phyloP scores from a whole-genome alignment of 2,888 invertebrate species.

The Rotaria magnacalcarata region DNA sequence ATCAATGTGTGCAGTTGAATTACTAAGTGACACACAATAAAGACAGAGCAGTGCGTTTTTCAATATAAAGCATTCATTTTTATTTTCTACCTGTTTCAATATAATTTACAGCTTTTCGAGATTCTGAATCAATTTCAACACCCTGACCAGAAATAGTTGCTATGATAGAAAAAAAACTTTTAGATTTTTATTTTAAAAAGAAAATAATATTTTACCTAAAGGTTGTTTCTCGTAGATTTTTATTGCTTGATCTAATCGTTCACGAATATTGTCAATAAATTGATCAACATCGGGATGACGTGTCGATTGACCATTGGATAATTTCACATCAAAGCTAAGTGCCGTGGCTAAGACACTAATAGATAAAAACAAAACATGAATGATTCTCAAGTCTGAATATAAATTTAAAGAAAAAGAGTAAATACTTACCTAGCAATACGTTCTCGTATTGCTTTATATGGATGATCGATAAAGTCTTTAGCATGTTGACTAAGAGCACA shows the following conservation, averaged over 20 bases:
- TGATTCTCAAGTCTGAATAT: too few species aligned
- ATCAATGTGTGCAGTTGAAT: not conserved
- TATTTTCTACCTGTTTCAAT: not conserved
- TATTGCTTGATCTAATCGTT: slow-evolving; percentile 37
- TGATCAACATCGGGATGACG: slow-evolving; percentile 33
- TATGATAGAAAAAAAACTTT: not conserved
- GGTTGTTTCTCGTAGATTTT: slow-evolving; percentile 9
- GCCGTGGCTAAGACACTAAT: not conserved
- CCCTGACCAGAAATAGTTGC: not conserved
- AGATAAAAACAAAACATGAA: not conserved
- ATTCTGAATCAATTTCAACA: not conserved
- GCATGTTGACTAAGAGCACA: slow-evolving; percentile 51
- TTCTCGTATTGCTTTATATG: slow-evolving; percentile 78
- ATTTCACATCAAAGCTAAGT: not conserved
- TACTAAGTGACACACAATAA: not conserved
- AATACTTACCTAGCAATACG: slow-evolving; percentile 67
- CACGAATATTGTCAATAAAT: slow-evolving; percentile 35
- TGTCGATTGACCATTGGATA: not conserved
- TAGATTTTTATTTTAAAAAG: too few species aligned
- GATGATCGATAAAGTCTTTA: slow-evolving; percentile 66
- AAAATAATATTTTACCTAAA: not conserved
- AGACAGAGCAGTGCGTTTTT: not conserved
- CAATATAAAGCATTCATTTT: too few species aligned
- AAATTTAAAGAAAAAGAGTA: not conserved
- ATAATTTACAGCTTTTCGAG: not conserved